Conservation (phyloP, 2,113 vertebrate genomes). For the Etheostoma spectabile region DNA sequence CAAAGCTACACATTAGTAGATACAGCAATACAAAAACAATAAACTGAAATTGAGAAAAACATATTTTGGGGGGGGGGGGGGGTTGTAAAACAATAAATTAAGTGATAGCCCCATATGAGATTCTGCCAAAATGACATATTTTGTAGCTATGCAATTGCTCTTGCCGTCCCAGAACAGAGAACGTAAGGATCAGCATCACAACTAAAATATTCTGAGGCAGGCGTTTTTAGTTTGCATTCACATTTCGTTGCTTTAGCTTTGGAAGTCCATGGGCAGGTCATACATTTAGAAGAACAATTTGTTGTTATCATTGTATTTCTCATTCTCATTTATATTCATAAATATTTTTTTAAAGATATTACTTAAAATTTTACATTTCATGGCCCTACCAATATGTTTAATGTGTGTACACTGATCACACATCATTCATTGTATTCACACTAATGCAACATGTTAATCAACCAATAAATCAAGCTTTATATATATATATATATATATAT, state of each 20-base stretch:
- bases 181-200: neutral
- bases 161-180: neutral
- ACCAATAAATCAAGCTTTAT: too few relatives aligned
- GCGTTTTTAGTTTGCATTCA: neutral
- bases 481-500: too few relatives aligned
- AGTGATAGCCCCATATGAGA: neutral
- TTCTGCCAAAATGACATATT: neutral
- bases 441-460: too few relatives aligned
- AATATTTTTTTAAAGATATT: too few relatives aligned
- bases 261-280: neutral
- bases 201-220: neutral
- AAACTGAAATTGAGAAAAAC: neutral
- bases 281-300: neutral
- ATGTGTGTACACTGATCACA: too few relatives aligned
- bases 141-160: slow-evolving; percentile 11
- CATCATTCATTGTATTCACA: neutral
- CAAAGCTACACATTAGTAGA: neutral
- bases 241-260: neutral
- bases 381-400: too few relatives aligned
- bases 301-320: neutral
- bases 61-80: neutral
- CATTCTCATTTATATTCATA: too few relatives aligned
- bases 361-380: neutral
- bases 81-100: neutral
- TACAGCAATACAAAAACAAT: neutral